These are phyloP conservation scores for Gonocerus acuteangulatus DNA, from an alignment of 2,888 invertebrate genomes.

Conservation along the genomic window DNA sequence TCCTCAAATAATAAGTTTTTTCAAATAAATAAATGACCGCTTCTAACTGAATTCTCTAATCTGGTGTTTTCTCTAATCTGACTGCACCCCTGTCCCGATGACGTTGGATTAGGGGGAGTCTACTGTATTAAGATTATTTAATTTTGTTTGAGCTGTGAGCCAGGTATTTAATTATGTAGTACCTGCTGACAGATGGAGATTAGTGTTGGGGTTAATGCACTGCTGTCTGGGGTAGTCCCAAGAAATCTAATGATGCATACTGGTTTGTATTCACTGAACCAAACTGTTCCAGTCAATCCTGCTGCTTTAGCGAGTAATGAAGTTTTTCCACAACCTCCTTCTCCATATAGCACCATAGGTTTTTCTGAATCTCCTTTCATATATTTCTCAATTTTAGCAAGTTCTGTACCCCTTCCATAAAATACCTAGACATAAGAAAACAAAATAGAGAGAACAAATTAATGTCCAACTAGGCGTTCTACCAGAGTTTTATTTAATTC, in stretches of 20 bases:
- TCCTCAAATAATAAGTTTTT: no score
- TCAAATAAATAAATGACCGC: no score
- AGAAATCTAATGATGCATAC: conserved; percentile 85
- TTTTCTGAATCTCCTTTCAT: conserved; percentile 79
- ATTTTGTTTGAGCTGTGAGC: no score
- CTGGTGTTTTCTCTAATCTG: no score
- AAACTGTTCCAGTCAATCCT: conserved; percentile 67
- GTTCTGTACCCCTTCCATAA: conserved; percentile 81
- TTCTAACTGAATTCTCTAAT: no score
- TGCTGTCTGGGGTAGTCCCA: conserved; percentile 95
- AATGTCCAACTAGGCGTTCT: no score
- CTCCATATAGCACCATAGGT: conserved; percentile 85
- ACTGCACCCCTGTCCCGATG: no score
- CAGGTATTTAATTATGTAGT: no score
- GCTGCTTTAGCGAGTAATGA: conserved; percentile 89
- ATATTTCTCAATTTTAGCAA: conserved; percentile 70
- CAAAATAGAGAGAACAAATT: no score
- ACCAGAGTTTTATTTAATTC: no score
- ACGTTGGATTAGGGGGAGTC: no score
- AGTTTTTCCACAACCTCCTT: conserved; percentile 96
- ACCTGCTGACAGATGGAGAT: conserved; percentile 91
- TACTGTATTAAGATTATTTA: no score
- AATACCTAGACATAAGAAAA: conserved; percentile 57
- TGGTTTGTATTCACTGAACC: conserved; percentile 68
- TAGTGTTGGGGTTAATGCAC: conserved; percentile 85